Conservation (phyloP, 1,140 invertebrate genomes). For the Wasmannia auropunctata region DNA sequence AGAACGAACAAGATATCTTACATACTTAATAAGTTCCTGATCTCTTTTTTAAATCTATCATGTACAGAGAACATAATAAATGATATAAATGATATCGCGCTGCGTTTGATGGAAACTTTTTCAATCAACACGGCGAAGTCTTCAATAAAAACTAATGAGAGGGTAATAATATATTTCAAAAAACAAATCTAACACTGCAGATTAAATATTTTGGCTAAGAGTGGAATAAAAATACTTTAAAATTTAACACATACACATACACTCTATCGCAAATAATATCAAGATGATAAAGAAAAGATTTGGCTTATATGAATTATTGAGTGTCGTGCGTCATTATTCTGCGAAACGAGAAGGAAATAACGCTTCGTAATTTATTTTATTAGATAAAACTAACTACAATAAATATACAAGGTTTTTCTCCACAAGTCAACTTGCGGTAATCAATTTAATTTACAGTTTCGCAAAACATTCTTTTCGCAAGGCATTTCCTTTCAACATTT, state of each 20-base stretch:
- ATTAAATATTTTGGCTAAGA: background rate
- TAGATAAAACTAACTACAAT: background rate
- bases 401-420: conserved; percentile 1
- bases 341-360: background rate
- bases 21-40: background rate
- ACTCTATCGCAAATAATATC: background rate
- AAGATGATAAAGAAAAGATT: background rate
- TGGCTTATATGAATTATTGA: background rate
- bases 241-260: too few species aligned
- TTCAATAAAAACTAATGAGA: background rate
- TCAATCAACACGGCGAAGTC: too few species aligned
- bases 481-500: background rate
- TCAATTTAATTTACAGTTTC: background rate
- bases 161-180: background rate
- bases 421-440: background rate
- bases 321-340: background rate
- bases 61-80: too few species aligned
- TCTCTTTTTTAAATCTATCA: background rate
- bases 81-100: too few species aligned
- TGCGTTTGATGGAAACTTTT: too few species aligned
- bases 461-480: background rate
- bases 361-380: conserved; percentile 23
- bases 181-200: background rate
- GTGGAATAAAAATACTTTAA: background rate
- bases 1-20: background rate